Evolutionary conservation across 2,888 invertebrate genomes (phyloP), one percentile per base, ranked within the genome.

Genomic region (Catocala nupta): DNA sequence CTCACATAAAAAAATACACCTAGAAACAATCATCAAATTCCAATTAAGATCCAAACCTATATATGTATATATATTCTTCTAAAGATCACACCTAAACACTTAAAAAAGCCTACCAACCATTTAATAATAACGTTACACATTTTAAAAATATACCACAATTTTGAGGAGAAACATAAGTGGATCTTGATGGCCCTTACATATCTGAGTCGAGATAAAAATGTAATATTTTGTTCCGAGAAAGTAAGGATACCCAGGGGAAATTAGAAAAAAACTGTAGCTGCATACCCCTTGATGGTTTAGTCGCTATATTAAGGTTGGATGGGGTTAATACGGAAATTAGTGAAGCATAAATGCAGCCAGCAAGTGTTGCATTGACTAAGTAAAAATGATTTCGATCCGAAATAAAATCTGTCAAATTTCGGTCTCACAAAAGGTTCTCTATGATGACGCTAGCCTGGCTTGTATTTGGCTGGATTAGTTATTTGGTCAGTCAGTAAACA

Each of bases 161-260:
- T 12, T 34, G 33, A 55, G 16, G 59, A 5, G n/a, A 55, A 63
- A n/a, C 49, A 47, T 59, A 49, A 72, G 69, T 57, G 55, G 60
- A 73, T 49, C 64, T 76, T 75, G 65, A 75, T 76, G 69, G 59
- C 48, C 52, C 61, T 61, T 59, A 50, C 63, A 67, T 59, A 67
- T 63, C 67, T 63, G 59, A 48, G 43, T 47, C 39, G 33, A 65
- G 52, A 73, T 66, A 61, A 67, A 73, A 73, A 70, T 70, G 73
- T 77, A 69, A 73, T 77, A 74, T 70, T 74, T 70, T 73, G 63
- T 65, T 51, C 60, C 43, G 50, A 36, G 25, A 55, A 77, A 65
- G 54, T 72, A 63, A 77, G 56, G 45, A 49, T 34, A 0, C 77
- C 68, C 74, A 5, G 25, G 74, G 77, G 74, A 74, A 77, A 74